Evolutionary conservation across 2,888 invertebrate species (phyloP), one percentile per base, ranked within the genome.

Genomic region (Calliphora vomitoria): DNA sequence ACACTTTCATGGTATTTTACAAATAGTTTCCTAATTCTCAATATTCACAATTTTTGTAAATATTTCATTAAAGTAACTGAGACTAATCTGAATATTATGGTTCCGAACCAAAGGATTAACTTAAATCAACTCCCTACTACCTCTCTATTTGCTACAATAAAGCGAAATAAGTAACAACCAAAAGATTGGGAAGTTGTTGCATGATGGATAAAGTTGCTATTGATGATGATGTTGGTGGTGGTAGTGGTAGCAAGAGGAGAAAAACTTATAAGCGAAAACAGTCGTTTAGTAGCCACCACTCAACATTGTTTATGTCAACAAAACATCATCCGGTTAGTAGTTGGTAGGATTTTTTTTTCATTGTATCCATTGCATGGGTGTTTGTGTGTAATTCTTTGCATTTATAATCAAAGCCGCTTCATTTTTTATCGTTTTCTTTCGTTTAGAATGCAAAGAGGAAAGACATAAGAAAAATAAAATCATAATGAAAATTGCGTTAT

Each of bases 291-390:
- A 86, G 89, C 86, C 83, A 86, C 85, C 83, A 88, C 89, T 89
- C 86, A 90, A 90, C 87, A 89, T 89, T 90, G 90, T 90, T 92
- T 91, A 90, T 92, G 93, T 91, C 93, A 93, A 92, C 91, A 91
- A 89, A 91, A 92, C 91, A 91, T 92, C 92, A 92, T 89, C 89
- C 89, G 89, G 86, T 90, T 88, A 87, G 86, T 62, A 85, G 80
- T 83, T 88, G 86, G 76, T 76, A 69, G 62, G 13, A 44, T 35
- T 41, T 60, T 35, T 35, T 25, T 11, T 20, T 1, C 41, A 8
- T 50, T 4, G 5, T 8, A 8, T 58, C 11, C 38, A 38, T 11
- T 25, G 20, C 50, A 68, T 58, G 35, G 55, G 25, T 50, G 69
- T 58, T 53, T 71, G 25, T 74, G 58, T 69, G 80, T 90, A 89